Evolutionary conservation across 1,140 invertebrate genomes (phyloP), one percentile per base, ranked within the genome.

Genomic region (Holotrichia oblita): DNA sequence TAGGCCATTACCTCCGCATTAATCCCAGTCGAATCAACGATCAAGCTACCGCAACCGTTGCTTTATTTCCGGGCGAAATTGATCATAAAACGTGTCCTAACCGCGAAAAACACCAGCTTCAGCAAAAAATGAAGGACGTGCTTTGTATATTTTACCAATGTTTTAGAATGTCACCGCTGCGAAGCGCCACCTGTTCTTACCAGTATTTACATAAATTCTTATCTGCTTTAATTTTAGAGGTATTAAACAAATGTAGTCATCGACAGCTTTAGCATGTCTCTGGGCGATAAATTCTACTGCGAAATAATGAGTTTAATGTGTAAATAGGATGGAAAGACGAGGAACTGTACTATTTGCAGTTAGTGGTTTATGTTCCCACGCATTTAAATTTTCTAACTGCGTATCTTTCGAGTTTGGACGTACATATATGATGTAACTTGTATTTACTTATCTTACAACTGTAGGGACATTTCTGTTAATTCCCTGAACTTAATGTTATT

Each of bases 11-110:
- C 27, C 8, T 27, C 12, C 22, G 12, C 61, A 69, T 69, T 69
- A 34, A 69, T 69, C 22, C 61, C 22, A 34, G 27, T 24, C 61
- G 61, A 69, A 69, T 69, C 61, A 34, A 69, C 61, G 61, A 22
- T 69, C 27, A 14, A 7, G 7, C 12, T 10, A 22, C 61, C 20
- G 61, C 24, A 69, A 7, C 6, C 61, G 61, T 34, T 3, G 61
- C 61, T 7, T 10, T 14, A 69, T 24, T 69, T 69, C 27, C 61
- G 61, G 17, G 22, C 17, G 61, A 27, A 69, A 69, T 69, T 69
- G 27, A 22, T 34, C 20, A 69, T 69, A 69, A 64, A 69, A 17
- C 20, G 4, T 69, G 8, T 14, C 22, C 22, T 20, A 6, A 6
- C 22, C 12, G 22, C 27, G 61, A 22, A 69, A 69, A 69, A 10